Base-by-base conservation (phyloP, 2,888 invertebrate species). In the Bellardia pandia region DNA sequence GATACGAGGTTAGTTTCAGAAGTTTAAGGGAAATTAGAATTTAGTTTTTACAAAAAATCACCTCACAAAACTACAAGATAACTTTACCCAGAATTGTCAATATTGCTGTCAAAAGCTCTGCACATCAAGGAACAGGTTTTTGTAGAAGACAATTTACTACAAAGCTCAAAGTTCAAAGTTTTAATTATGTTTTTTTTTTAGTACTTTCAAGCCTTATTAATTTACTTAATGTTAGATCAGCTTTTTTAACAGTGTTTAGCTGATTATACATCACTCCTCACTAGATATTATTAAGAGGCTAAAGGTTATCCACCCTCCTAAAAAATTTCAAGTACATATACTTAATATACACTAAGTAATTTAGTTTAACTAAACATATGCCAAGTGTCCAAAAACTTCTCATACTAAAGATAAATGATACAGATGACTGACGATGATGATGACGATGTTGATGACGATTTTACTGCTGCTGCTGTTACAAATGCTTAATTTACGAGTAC, bases 361-460 rank as follows among this genome's bases (percentile, higher is more conserved):
- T 14, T 51, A 58, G 23, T 72, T 78, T 30, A 58, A 60, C 48
- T 76, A 77, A 86, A 71, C 84, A 84, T 84, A 77, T 86, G 86
- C 86, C 77, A 84, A 86, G 16, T 81, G 77, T 72, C 76, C 84
- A 68, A 84, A 84, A 80, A 60, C 33, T 51, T 72, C 56, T 77
- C 72, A 86, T 75, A 58, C 68, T 62, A 23, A 64, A 80, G 40
- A 84, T 80, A 75, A 53, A 75, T 79, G 77, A 66, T 72, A 66
- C 76, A 56, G 51, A 78, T 84, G 77, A 77, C 72, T 84, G 77
- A 77, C 72, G 71, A 51, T 62, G 82, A 40, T 23, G 72, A 56
- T 62, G 82, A 40, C 14, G 72, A 56, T 14, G 72, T 23, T 23
- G 62, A 45, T 74, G 81, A 75, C 58, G 66, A 82, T 75, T 64